phyloP scores from a whole-genome alignment of 2,888 invertebrate species.

The Dicranocentrus wangi region DNA sequence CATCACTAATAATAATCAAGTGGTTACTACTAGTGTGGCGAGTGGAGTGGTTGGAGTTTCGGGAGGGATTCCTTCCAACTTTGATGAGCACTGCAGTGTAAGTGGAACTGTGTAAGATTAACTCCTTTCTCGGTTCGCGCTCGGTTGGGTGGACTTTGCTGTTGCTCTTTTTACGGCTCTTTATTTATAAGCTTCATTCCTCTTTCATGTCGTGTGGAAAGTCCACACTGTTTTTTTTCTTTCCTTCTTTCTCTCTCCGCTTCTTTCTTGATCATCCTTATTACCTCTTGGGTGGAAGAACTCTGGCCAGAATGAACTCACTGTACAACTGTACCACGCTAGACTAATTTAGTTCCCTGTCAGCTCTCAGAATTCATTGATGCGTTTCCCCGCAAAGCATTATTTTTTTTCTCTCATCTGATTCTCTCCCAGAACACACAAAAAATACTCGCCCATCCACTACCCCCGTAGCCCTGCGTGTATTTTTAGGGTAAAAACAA shows the following conservation, averaged over 20 bases:
- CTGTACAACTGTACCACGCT: too few species aligned
- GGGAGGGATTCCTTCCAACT: conserved; percentile 59
- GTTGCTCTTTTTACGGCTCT: background rate
- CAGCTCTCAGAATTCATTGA: conserved; percentile 13
- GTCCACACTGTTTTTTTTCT: background rate
- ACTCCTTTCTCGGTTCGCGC: conserved; percentile 40
- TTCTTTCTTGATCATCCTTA: background rate
- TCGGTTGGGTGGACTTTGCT: too few species aligned
- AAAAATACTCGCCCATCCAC: background rate
- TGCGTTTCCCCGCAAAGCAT: too few species aligned
- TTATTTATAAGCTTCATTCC: conserved; percentile 10
- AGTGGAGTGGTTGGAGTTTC: conserved; percentile 25
- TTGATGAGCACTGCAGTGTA: conserved; percentile 72
- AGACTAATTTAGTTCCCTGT: conserved; percentile 8
- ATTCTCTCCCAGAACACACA: too few species aligned
- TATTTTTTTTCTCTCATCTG: background rate
- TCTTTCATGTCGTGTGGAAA: background rate
- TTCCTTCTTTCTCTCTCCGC: background rate
- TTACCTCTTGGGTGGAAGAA: too few species aligned
- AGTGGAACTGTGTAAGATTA: conserved; percentile 69
- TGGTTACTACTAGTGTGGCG: conserved; percentile 16
- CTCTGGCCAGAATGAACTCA: too few species aligned
- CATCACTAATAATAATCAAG: conserved; percentile 12
- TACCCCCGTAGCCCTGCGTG: background rate
- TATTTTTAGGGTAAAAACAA: background rate